Conservation (phyloP, 2,888 invertebrate species). For the Himalopsyche tibetana region DNA sequence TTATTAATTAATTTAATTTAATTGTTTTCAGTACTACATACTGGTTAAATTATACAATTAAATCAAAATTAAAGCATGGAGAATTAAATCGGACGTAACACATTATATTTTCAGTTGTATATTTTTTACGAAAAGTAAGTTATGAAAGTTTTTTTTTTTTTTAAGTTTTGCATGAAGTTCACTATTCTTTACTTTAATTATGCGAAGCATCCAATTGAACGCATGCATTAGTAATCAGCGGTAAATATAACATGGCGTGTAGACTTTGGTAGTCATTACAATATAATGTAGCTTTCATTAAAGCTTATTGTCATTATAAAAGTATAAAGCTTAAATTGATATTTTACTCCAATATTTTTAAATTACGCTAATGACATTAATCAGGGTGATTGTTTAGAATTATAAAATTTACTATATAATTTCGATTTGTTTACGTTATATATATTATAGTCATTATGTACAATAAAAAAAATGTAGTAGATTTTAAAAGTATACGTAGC, state of each 20-base stretch:
- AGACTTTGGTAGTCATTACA: not conserved
- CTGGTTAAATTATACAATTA: no score
- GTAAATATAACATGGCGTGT: conserved; percentile 27
- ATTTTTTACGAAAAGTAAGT: no score
- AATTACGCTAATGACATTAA: not conserved
- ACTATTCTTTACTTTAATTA: not conserved
- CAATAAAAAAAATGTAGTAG: no score
- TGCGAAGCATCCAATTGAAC: not conserved
- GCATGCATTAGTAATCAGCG: not conserved
- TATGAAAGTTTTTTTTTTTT: no score
- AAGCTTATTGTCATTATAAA: not conserved
- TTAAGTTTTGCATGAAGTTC: no score
- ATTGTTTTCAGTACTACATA: no score
- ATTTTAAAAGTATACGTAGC: no score
- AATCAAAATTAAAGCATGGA: no score
- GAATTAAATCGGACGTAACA: no score
- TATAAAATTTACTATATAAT: not conserved
- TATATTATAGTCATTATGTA: no score
- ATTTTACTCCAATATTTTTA: not conserved
- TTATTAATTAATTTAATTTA: no score
- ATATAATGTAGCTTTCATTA: conserved; percentile 6
- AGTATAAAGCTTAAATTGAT: not conserved
- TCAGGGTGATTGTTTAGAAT: not conserved
- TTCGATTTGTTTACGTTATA: not conserved
- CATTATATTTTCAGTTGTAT: no score